phyloP scores from a whole-genome alignment of 2,888 invertebrate species.

The Tachina lurida region DNA sequence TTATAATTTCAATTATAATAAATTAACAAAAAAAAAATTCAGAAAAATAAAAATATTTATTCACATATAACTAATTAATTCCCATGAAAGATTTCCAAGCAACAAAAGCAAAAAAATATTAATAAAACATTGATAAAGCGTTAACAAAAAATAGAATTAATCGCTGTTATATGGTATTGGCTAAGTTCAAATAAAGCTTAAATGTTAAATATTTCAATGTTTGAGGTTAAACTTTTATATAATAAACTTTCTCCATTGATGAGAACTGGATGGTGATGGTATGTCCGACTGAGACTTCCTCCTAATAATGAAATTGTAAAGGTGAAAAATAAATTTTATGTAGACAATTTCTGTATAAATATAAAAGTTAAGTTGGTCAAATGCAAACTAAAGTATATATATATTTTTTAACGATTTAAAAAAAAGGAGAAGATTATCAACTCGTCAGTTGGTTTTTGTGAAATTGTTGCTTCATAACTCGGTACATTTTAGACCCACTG shows the following conservation, averaged over 20 bases:
- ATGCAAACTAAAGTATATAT: too few relatives aligned
- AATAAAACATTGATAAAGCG: not conserved
- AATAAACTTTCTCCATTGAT: slow-evolving; percentile 14
- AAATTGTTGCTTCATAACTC: too few relatives aligned
- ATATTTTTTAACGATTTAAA: too few relatives aligned
- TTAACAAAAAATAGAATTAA: not conserved
- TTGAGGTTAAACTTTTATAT: not conserved
- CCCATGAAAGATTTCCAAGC: not conserved
- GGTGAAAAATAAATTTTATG: too few relatives aligned
- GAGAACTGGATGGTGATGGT: slow-evolving; percentile 4
- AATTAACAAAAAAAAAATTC: not conserved
- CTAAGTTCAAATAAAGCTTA: not conserved
- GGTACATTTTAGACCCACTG: too few relatives aligned
- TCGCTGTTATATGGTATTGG: not conserved
- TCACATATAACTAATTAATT: slow-evolving; percentile 19
- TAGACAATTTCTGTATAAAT: too few relatives aligned
- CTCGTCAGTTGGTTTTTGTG: too few relatives aligned
- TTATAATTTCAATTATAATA: slow-evolving; percentile 28
- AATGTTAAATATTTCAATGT: slow-evolving; percentile 10
- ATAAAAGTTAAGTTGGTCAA: too few relatives aligned
- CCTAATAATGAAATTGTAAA: too few relatives aligned
- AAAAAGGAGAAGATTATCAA: too few relatives aligned
- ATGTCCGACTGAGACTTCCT: too few relatives aligned
- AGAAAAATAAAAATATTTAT: not conserved
- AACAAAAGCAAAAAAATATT: not conserved